A percentile compares a stretch with the other conserved stretches of the same genome.
These are phyloP conservation scores for Scylla paramamosain DNA, from an alignment of 1,140 invertebrate species.

Conservation along the genomic window DNA sequence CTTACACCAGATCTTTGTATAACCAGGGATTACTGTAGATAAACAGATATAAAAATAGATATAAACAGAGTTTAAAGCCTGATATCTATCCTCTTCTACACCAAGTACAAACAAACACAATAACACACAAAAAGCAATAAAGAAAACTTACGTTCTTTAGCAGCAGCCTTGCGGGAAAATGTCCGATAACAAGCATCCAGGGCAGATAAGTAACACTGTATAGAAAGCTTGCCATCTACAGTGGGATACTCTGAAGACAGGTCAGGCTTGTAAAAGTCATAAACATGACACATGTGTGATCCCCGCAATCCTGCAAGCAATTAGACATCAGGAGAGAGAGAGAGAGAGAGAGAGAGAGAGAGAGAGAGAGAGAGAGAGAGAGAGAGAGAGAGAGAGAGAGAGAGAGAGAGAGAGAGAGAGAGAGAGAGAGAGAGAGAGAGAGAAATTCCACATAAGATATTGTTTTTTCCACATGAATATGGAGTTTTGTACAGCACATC, in stretches of 20 bases:
- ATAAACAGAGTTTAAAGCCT: too few relatives aligned
- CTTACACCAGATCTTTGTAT: too few relatives aligned
- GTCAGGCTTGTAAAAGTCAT: slow-evolving; percentile 99
- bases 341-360: neutral
- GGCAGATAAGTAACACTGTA: slow-evolving; percentile 95
- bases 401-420: neutral
- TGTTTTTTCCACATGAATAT: too few relatives aligned
- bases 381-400: neutral
- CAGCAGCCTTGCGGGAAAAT: slow-evolving; percentile 88
- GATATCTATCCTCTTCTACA: too few relatives aligned
- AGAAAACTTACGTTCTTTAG: slow-evolving; percentile 60
- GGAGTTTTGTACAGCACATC: too few relatives aligned
- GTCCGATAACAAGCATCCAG: slow-evolving; percentile 95
- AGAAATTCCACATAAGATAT: too few relatives aligned
- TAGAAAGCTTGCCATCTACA: slow-evolving; percentile 97
- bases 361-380: neutral
- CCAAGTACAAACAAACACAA: too few relatives aligned
- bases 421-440: too few relatives aligned
- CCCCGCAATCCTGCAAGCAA: slow-evolving; percentile 84
- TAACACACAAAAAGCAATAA: neutral
- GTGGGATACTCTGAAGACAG: slow-evolving; percentile 95
- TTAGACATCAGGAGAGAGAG: neutral
- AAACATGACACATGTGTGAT: slow-evolving; percentile 95
- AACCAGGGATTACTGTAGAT: too few relatives aligned
- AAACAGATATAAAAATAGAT: too few relatives aligned